Percentiles rank a stretch among this genome's conserved stretches.
These are phyloP conservation scores for Catonia carolina DNA, from an alignment of 2,888 invertebrate species.

Conservation along the genomic window DNA sequence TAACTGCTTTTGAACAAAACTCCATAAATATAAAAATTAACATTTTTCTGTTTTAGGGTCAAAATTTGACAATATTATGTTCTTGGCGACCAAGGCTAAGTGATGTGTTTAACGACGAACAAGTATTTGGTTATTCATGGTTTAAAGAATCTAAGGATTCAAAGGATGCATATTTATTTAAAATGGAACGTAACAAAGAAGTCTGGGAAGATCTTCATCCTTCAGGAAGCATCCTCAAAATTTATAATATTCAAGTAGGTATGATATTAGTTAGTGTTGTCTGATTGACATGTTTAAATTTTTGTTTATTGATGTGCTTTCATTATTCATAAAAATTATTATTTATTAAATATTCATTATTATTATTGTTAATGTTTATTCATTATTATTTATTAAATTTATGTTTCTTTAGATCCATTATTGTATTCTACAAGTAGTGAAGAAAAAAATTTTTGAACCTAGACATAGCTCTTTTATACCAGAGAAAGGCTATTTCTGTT, in stretches of 20 bases:
- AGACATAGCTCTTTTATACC: no score
- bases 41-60: conserved; percentile 51
- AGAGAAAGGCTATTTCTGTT: no score
- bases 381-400: no score
- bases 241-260: conserved; percentile 66
- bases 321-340: no score
- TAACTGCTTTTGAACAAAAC: no score
- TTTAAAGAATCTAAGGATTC: conserved; percentile 49
- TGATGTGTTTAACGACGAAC: conserved; percentile 29
- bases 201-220: conserved; percentile 76
- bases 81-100: conserved; percentile 57
- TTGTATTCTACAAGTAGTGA: no score
- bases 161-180: conserved; percentile 48
- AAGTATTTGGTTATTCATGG: conserved; percentile 79
- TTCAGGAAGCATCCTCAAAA: conserved; percentile 72
- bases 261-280: conserved; percentile 17
- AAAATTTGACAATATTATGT: conserved; percentile 62
- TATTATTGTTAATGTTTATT: no score
- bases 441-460: no score
- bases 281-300: background rate
- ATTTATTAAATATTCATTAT: no score
- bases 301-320: no score
- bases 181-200: conserved; percentile 64
- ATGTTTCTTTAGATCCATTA: no score
- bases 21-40: no score